Evolutionary conservation across 2,888 invertebrate species (phyloP), one percentile per base, ranked within the genome.

Genomic region (Copidosoma aretas): DNA sequence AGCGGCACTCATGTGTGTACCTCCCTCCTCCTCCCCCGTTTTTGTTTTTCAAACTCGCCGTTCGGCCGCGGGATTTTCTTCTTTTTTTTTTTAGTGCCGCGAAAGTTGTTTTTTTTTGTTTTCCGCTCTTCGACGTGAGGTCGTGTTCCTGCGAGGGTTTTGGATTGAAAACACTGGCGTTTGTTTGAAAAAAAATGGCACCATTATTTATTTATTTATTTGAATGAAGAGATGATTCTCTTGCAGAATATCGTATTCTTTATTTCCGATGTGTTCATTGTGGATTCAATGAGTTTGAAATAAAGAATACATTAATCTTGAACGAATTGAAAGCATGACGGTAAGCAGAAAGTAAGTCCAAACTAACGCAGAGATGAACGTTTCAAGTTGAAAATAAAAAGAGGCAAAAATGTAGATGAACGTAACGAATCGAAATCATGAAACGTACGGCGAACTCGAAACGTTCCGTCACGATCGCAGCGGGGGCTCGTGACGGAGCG

Each of bases 211-310:
- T 41, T 46, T 46, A 39, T 19, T 53, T 15, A 54, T 60, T 60
- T 53, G 25, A 41, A n/a, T n/a, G n/a, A n/a, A n/a, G n/a, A n/a
- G n/a, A n/a, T n/a, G n/a, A n/a, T n/a, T n/a, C n/a, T n/a, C n/a
- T n/a, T n/a, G n/a, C n/a, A n/a, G n/a, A n/a, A n/a, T n/a, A n/a
- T n/a, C 21, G 19, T 15, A 52, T 51, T 25, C 61, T n/a, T 52
- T 57, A 61, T 60, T 60, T 51, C 19, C 10, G 4, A 8, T 5
- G 32, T 15, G 49, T 61, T 51, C 61, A 61, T 67, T 61, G 32
- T 32, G 0, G n/a, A 17, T 67, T 61, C 51, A 57, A 67, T 61
- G 67, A 67, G 51, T 61, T 51, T 49, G 8, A 67, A 67, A 67
- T 57, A 57, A 61, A 67, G 46, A 57, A 39, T 14, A 46, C 46